These are phyloP conservation scores for Carassius auratus DNA, from an alignment of 2,113 vertebrate genomes.

Conservation along the genomic window DNA sequence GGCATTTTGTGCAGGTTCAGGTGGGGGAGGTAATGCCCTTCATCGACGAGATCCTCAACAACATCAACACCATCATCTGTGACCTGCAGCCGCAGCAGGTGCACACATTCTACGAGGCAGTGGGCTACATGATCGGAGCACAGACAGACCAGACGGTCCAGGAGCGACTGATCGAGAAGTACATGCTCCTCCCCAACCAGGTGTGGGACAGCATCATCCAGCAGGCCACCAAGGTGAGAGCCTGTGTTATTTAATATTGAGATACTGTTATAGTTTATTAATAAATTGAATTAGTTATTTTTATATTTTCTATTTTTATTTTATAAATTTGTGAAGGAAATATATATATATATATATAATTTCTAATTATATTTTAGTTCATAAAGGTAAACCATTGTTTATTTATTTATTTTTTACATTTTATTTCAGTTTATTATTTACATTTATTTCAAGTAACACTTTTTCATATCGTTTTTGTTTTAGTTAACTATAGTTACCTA, in stretches of 20 bases:
- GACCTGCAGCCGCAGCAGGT: constrained; percentile 98
- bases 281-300: neutral
- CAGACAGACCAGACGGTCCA: constrained; percentile 93
- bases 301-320: neutral
- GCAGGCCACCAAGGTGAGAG: constrained; percentile 90
- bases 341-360: no score
- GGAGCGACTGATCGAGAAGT: constrained; percentile 95
- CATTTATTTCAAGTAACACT: no score
- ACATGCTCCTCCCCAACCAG: constrained; percentile 95
- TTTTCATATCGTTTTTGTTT: no score
- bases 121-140: constrained; percentile 96
- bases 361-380: no score
- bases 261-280: neutral
- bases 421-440: neutral
- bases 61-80: constrained; percentile 97
- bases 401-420: no score
- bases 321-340: no score
- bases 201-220: constrained; percentile 99
- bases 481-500: no score
- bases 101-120: constrained; percentile 94
- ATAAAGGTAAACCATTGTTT: no score
- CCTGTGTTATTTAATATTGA: neutral
- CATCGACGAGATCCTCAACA: constrained; percentile 96
- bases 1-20: constrained; percentile 95
- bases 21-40: constrained; percentile 98